A percentile compares a stretch with the other conserved stretches of the same genome.
phyloP scores from a whole-genome alignment of 2,888 invertebrate genomes.

The Agrilus mali region DNA sequence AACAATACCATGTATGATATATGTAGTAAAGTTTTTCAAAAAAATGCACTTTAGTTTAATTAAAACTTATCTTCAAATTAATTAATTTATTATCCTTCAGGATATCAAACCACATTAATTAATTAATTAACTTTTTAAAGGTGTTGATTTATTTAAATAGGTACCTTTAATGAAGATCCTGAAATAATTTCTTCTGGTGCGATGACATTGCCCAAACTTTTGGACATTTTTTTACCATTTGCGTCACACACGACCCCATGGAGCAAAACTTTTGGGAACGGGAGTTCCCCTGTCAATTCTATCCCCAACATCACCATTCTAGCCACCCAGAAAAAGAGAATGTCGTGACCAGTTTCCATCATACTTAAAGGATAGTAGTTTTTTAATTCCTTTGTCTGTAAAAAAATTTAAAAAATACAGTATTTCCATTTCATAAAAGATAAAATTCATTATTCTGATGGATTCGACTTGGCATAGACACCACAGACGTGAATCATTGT shows the following conservation, averaged over 20 bases:
- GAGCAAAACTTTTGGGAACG: constrained; percentile 86
- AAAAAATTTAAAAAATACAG: constrained; percentile 8
- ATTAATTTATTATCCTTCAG: too few species aligned
- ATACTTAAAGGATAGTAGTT: constrained; percentile 71
- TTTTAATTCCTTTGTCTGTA: constrained; percentile 40
- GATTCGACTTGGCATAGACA: too few species aligned
- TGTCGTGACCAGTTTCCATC: constrained; percentile 95
- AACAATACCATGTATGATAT: too few species aligned
- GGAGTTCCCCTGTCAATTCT: constrained; percentile 76
- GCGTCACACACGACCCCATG: constrained; percentile 98
- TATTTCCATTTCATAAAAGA: too few species aligned
- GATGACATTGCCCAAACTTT: constrained; percentile 94
- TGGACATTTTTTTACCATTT: constrained; percentile 98
- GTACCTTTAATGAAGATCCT: constrained; percentile 68
- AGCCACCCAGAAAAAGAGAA: constrained; percentile 99
- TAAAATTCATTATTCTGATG: too few species aligned
- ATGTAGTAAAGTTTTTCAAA: too few species aligned
- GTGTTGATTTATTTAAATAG: too few species aligned
- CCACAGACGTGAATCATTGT: too few species aligned
- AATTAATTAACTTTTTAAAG: too few species aligned
- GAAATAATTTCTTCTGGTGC: constrained; percentile 92
- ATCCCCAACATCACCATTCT: constrained; percentile 97
- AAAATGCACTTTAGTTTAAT: too few species aligned
- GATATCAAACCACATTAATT: too few species aligned
- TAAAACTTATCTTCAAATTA: too few species aligned